A percentile compares a stretch with the other conserved stretches of the same genome.
These are phyloP conservation scores for Orchestia grillus DNA, from an alignment of 1,140 invertebrate species.

Conservation along the genomic window DNA sequence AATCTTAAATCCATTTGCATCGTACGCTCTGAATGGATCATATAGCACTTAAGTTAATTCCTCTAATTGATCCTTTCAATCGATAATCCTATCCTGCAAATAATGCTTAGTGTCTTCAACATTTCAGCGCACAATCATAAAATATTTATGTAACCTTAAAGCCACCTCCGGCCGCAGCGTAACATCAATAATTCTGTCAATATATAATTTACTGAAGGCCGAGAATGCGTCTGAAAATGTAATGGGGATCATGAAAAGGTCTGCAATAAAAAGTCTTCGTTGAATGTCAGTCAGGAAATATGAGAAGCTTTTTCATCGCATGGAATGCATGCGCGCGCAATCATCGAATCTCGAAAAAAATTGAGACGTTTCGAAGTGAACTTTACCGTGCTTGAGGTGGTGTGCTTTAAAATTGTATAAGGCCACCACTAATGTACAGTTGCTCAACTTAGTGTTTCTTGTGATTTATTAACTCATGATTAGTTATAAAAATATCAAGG, in stretches of 20 bases:
- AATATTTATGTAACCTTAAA: neutral
- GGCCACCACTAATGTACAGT: too few species aligned
- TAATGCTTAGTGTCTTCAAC: neutral
- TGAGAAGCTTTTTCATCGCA: too few species aligned
- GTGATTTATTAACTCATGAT: too few species aligned
- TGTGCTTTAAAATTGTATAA: too few species aligned
- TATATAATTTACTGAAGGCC: neutral
- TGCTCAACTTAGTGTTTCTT: too few species aligned
- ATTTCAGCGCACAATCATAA: neutral
- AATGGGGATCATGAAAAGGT: neutral
- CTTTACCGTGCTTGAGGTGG: too few species aligned
- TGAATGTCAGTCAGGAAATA: neutral
- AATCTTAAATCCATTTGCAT: neutral
- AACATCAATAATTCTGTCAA: neutral
- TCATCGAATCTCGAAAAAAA: too few species aligned
- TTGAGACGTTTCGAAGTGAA: too few species aligned
- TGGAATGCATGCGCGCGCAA: too few species aligned
- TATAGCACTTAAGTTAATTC: neutral
- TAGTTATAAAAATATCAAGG: too few species aligned
- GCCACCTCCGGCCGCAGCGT: neutral
- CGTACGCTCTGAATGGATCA: neutral
- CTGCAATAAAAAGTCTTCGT: neutral
- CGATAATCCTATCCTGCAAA: neutral
- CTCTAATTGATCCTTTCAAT: neutral
- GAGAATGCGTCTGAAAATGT: neutral